A percentile compares a stretch with the other conserved stretches of the same genome.
Evolutionary conservation across 37 sponge, comb jelly and placozoan genomes (phyloP).

Genomic region (Halichondria panicea): DNA sequence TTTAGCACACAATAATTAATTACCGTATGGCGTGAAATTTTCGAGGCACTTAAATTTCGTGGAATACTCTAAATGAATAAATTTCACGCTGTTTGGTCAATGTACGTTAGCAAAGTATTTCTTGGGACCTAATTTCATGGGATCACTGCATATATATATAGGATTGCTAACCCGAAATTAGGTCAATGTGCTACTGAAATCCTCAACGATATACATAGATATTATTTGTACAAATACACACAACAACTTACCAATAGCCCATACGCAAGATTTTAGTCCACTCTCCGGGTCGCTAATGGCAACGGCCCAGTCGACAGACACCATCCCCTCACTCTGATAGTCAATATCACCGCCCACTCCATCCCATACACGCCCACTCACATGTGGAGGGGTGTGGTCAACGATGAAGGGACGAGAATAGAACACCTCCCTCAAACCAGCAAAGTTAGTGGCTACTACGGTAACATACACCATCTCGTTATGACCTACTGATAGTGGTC

Average conservation of each 20-base stretch:
- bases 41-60: too few species aligned
- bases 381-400: conserved; percentile 66
- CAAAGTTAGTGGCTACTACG: conserved; percentile 58
- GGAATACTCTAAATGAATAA: too few species aligned
- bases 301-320: conserved; percentile 43
- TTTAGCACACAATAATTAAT: too few species aligned
- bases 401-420: conserved; percentile 35
- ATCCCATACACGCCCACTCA: conserved; percentile 8
- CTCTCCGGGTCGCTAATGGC: conserved; percentile 58
- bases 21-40: too few species aligned
- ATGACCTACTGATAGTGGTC: conserved; percentile 7
- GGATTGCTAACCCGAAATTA: too few species aligned
- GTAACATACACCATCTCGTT: conserved; percentile 22
- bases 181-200: neutral
- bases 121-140: too few species aligned
- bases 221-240: neutral
- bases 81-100: too few species aligned
- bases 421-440: conserved; percentile 44
- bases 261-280: conserved; percentile 42
- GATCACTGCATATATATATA: too few species aligned
- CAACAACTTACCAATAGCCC: conserved; percentile 63
- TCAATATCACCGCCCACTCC: conserved; percentile 44
- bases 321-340: conserved; percentile 18
- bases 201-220: neutral
- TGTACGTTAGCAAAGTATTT: too few species aligned